phyloP scores from a whole-genome alignment of 2,113 vertebrate species.

The Leptocoma aspasia region DNA sequence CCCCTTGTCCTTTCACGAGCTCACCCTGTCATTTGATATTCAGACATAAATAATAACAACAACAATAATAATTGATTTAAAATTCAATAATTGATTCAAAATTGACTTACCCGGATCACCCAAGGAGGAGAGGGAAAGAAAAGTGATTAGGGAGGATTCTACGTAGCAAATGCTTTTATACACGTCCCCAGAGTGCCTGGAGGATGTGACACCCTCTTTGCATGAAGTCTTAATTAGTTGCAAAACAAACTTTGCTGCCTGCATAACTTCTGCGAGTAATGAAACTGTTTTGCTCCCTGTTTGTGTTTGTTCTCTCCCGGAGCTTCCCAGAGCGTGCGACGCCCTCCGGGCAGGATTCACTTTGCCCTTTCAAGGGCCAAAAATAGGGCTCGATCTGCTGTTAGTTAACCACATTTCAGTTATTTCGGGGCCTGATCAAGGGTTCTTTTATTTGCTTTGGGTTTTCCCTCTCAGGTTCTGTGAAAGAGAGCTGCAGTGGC shows the following conservation, averaged over 20 bases:
- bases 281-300: conserved; percentile 58
- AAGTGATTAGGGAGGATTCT: conserved; percentile 30
- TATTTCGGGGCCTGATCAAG: background rate
- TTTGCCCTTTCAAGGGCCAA: background rate
- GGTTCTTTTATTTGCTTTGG: background rate
- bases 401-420: conserved; percentile 13
- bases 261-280: conserved; percentile 56
- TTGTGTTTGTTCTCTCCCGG: conserved; percentile 5
- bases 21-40: background rate
- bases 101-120: conserved; percentile 44
- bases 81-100: conserved; percentile 29
- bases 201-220: conserved; percentile 64
- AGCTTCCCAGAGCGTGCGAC: background rate
- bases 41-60: background rate
- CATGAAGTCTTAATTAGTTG: conserved; percentile 63
- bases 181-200: conserved; percentile 31
- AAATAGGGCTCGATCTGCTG: background rate
- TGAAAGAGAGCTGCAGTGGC: background rate
- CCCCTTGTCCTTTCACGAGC: background rate
- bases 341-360: background rate
- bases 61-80: background rate
- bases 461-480: background rate
- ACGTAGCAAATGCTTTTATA: conserved; percentile 60
- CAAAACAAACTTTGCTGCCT: conserved; percentile 64
- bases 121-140: conserved; percentile 45